phyloP scores from a whole-genome alignment of 2,113 vertebrate genomes.

The Macrotis lagotis region DNA sequence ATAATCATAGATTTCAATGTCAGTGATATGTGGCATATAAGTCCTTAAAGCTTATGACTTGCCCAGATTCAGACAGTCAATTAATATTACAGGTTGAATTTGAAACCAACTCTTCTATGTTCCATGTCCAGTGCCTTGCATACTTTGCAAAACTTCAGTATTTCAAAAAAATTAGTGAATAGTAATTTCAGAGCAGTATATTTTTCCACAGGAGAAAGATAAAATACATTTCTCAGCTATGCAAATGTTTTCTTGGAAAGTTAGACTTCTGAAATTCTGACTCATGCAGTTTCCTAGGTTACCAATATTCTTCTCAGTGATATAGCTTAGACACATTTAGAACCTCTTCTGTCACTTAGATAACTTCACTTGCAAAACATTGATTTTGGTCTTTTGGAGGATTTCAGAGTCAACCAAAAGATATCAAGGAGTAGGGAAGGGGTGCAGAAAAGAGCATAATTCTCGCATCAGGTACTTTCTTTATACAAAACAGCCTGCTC shows the following conservation, averaged over 20 bases:
- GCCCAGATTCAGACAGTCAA: background rate
- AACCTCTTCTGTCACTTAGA: slow-evolving; percentile 47
- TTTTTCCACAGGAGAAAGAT: background rate
- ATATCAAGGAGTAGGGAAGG: background rate
- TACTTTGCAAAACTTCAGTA: background rate
- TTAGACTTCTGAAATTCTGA: background rate
- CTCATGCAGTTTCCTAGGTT: slow-evolving; percentile 43
- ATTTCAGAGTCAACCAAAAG: background rate
- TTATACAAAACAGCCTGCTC: background rate
- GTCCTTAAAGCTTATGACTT: background rate
- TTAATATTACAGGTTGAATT: background rate
- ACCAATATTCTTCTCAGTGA: slow-evolving; percentile 8
- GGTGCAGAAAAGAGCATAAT: background rate
- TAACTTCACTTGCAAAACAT: slow-evolving; percentile 11
- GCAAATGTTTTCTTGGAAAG: background rate
- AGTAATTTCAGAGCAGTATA: slow-evolving; percentile 3
- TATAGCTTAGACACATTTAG: slow-evolving; percentile 28
- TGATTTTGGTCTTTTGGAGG: slow-evolving; percentile 31
- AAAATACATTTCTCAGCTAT: slow-evolving; percentile 10
- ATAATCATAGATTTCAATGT: background rate
- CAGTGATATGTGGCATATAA: too few species aligned
- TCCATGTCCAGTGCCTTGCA: background rate
- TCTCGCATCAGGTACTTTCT: background rate
- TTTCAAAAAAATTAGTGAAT: background rate
- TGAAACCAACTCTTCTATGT: background rate